Evolutionary conservation across 2,797 vertebrate species (phyloP).

Genomic region (Acanthurus lineatus): DNA sequence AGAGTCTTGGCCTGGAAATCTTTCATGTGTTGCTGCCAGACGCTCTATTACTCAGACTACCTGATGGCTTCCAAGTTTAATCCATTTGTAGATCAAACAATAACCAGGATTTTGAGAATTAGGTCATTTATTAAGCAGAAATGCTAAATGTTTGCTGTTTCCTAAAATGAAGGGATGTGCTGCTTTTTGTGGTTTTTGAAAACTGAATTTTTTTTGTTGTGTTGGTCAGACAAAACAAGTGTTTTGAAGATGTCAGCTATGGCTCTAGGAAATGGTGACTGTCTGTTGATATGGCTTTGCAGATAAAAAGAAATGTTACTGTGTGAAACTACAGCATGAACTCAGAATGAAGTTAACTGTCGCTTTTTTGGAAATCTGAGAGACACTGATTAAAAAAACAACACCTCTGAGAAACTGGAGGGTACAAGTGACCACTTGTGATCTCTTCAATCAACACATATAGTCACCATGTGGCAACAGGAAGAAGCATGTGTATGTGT

Average conservation of each 20-base stretch:
- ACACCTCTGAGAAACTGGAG: conserved; percentile 10
- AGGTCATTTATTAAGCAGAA: background rate
- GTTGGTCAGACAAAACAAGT: background rate
- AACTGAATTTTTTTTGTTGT: background rate
- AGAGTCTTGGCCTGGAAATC: no score
- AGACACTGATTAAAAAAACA: conserved; percentile 14
- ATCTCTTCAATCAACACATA: conserved; percentile 1
- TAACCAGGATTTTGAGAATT: background rate
- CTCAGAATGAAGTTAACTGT: background rate
- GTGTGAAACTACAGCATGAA: background rate
- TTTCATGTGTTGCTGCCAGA: no score
- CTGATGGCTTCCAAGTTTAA: no score
- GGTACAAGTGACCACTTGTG: conserved; percentile 2
- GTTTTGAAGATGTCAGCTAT: background rate
- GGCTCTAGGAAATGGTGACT: background rate
- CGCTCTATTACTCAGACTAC: no score
- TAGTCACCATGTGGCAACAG: background rate
- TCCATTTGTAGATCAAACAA: background rate
- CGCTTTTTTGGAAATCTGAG: background rate
- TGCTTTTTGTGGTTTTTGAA: background rate
- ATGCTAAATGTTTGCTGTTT: background rate
- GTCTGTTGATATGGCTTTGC: background rate
- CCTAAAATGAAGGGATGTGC: background rate
- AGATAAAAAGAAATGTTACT: background rate
- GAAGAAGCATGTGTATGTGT: background rate